These are phyloP conservation scores for Ladona fulva DNA, from an alignment of 1,140 invertebrate species.

Conservation along the genomic window DNA sequence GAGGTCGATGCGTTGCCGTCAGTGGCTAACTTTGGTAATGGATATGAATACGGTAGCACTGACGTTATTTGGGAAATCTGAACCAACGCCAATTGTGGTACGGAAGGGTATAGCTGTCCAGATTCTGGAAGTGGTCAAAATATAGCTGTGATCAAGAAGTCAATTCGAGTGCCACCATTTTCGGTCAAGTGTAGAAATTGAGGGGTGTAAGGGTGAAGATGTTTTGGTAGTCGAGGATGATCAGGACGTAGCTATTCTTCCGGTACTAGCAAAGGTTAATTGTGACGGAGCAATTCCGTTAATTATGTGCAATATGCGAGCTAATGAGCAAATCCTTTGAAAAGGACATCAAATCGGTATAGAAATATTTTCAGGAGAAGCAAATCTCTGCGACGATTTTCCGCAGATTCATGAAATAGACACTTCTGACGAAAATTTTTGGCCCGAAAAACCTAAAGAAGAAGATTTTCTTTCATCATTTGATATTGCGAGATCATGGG, in stretches of 20 bases:
- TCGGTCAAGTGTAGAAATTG: too few relatives aligned
- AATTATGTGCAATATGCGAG: not conserved
- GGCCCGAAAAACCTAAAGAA: not conserved
- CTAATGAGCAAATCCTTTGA: not conserved
- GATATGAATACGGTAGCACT: too few relatives aligned
- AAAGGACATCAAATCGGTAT: not conserved
- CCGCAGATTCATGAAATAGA: not conserved
- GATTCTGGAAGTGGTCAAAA: too few relatives aligned
- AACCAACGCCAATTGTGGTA: too few relatives aligned
- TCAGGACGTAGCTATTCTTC: not conserved
- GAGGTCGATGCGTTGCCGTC: too few relatives aligned
- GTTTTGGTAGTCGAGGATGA: not conserved
- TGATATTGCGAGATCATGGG: not conserved
- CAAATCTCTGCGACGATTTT: not conserved
- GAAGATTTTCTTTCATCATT: not conserved
- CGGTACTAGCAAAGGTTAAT: not conserved
- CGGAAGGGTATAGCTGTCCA: too few relatives aligned
- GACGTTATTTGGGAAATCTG: too few relatives aligned
- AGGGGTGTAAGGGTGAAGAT: too few relatives aligned
- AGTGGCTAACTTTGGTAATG: too few relatives aligned
- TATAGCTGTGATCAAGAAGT: too few relatives aligned
- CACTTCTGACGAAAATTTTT: not conserved
- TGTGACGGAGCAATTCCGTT: not conserved
- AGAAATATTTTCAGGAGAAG: not conserved
- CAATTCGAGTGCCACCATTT: too few relatives aligned